phyloP scores from a whole-genome alignment of 2,113 vertebrate species.

The Pogona vitticeps region DNA sequence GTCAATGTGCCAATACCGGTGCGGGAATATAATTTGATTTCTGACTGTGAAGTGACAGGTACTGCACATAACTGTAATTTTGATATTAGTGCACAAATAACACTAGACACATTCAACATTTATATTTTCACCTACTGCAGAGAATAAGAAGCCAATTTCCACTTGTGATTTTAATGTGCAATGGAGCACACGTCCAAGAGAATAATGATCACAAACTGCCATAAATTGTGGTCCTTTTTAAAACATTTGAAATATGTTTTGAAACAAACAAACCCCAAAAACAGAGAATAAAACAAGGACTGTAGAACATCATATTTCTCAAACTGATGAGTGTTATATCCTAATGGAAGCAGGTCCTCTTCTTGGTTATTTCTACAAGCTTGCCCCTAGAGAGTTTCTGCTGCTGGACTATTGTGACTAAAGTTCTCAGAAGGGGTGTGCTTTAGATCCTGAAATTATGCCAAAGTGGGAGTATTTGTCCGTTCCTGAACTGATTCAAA shows the following conservation, averaged over 20 bases:
- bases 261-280: neutral
- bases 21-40: constrained; percentile 74
- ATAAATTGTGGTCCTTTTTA: constrained; percentile 8
- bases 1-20: constrained; percentile 56
- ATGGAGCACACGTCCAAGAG: constrained; percentile 13
- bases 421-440: no score
- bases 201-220: neutral
- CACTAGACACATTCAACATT: constrained; percentile 58
- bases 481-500: no score
- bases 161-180: constrained; percentile 37
- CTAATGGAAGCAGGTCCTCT: neutral
- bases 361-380: neutral
- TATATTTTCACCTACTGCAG: constrained; percentile 67
- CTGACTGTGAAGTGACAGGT: constrained; percentile 72
- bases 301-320: neutral
- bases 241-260: neutral
- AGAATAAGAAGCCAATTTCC: constrained; percentile 62
- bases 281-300: neutral
- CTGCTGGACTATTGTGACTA: neutral
- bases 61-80: constrained; percentile 70
- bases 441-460: no score
- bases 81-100: constrained; percentile 75
- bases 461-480: no score
- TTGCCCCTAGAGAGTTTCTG: neutral
- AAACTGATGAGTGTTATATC: neutral